A percentile compares a stretch with the other conserved stretches of the same genome.
These are phyloP conservation scores for Macrobrachium rosenbergii DNA, from an alignment of 1,140 invertebrate genomes.

Conservation along the genomic window DNA sequence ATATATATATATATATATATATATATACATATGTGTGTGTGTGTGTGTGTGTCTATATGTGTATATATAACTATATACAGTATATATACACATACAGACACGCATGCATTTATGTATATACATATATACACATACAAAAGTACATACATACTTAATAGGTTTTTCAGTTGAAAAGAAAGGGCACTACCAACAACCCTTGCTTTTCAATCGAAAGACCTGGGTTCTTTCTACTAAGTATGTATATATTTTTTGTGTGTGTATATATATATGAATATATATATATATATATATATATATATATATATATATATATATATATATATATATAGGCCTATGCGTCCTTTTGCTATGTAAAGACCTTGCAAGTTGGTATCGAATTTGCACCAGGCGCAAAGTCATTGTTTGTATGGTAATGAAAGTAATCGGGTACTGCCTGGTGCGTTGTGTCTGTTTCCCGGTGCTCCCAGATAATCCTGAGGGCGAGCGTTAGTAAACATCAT, in stretches of 20 bases:
- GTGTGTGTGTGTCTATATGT: not conserved
- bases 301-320: slow-evolving; percentile 17
- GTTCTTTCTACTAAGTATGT: too few relatives aligned
- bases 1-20: not conserved
- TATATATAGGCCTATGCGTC: not conserved
- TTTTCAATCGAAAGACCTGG: too few relatives aligned
- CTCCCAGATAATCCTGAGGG: too few relatives aligned
- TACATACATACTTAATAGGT: too few relatives aligned
- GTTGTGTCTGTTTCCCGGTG: too few relatives aligned
- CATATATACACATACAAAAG: not conserved
- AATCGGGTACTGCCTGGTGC: too few relatives aligned
- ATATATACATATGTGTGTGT: not conserved
- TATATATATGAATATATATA: not conserved
- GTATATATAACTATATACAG: not conserved
- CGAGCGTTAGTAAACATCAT: too few relatives aligned
- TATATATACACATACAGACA: not conserved
- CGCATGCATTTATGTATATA: not conserved
- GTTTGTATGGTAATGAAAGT: too few relatives aligned
- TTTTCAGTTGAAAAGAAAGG: too few relatives aligned
- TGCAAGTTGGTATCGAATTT: not conserved
- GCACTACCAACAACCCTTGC: too few relatives aligned
- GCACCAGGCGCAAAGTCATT: not conserved
- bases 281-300: slow-evolving; percentile 15
- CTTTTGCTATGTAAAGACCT: not conserved
- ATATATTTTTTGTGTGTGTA: not conserved